Evolutionary conservation across 2,113 vertebrate genomes (phyloP).

Genomic region (Nansenia antarctica): DNA sequence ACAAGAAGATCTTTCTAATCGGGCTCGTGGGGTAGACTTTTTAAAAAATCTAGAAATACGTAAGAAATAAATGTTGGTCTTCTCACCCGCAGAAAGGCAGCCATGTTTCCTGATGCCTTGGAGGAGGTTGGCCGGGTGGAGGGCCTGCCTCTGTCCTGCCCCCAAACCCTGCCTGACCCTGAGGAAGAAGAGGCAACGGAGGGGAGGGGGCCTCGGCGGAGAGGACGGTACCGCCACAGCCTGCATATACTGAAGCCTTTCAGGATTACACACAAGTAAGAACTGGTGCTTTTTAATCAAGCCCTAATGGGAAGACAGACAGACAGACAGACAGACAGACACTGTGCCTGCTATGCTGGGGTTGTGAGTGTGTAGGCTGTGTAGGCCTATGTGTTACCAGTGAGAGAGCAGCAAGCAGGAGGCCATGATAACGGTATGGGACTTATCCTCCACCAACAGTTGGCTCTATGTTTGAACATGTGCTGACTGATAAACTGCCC

Average conservation of each 20-base stretch:
- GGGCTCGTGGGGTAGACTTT: neutral
- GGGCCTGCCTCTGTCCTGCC: slow-evolving; percentile 69
- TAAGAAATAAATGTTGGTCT: neutral
- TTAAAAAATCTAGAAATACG: neutral
- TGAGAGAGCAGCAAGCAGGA: slow-evolving; percentile 28
- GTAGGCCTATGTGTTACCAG: slow-evolving; percentile 2
- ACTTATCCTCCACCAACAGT: slow-evolving; percentile 55
- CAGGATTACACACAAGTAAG: slow-evolving; percentile 81
- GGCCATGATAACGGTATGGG: slow-evolving; percentile 58
- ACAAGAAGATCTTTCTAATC: neutral
- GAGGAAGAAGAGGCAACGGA: slow-evolving; percentile 63
- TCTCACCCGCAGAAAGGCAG: slow-evolving; percentile 37
- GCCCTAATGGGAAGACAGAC: neutral
- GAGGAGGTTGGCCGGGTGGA: slow-evolving; percentile 69
- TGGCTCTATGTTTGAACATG: slow-evolving; percentile 46
- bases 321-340: neutral
- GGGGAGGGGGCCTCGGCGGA: slow-evolving; percentile 53
- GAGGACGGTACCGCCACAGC: slow-evolving; percentile 73
- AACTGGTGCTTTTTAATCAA: neutral
- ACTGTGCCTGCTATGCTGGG: neutral
- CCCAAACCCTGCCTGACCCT: slow-evolving; percentile 45
- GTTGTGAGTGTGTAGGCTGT: slow-evolving; percentile 8
- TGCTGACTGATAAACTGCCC: slow-evolving; percentile 58
- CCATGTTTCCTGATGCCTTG: slow-evolving; percentile 72
- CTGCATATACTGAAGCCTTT: slow-evolving; percentile 81